A percentile compares a stretch with the other conserved stretches of the same genome.
These are phyloP conservation scores for Valencia hispanica DNA, from an alignment of 2,797 vertebrate genomes.

Conservation along the genomic window DNA sequence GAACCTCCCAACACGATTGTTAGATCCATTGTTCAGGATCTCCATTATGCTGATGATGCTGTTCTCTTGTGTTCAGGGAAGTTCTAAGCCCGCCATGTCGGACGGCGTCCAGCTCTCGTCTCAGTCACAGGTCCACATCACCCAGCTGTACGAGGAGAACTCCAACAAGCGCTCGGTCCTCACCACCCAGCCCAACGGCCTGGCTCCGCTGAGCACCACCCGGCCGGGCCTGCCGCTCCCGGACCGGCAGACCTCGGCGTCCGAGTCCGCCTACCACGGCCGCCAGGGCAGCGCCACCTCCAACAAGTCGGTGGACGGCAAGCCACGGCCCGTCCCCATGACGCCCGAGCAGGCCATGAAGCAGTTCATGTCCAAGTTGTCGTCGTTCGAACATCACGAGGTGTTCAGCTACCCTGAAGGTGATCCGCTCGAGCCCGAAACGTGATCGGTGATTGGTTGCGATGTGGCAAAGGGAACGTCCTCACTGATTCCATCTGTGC, in stretches of 20 bases:
- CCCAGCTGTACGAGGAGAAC: constrained; percentile 95
- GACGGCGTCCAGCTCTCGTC: constrained; percentile 87
- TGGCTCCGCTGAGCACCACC: constrained; percentile 81
- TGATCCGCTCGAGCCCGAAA: constrained; percentile 11
- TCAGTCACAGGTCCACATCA: constrained; percentile 89
- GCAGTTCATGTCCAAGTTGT: constrained; percentile 96
- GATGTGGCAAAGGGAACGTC: too few species aligned
- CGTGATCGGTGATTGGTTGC: neutral
- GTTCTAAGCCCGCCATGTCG: constrained; percentile 91
- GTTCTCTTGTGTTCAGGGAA: constrained; percentile 79
- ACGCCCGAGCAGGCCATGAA: constrained; percentile 96
- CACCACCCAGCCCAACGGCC: constrained; percentile 94
- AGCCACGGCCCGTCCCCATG: constrained; percentile 83
- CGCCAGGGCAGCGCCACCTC: constrained; percentile 91
- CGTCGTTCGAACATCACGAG: constrained; percentile 95
- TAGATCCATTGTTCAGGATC: neutral
- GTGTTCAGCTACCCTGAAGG: constrained; percentile 92
- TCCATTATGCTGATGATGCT: neutral
- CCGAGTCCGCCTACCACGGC: constrained; percentile 82
- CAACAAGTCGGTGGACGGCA: constrained; percentile 89
- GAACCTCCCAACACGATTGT: too few species aligned
- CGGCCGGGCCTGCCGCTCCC: constrained; percentile 85
- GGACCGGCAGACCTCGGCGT: constrained; percentile 84
- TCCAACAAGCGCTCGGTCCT: constrained; percentile 93
- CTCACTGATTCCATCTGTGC: neutral